Percentiles rank a stretch among this genome's conserved stretches.
These are phyloP conservation scores for Vireo altiloquus DNA, from an alignment of 2,113 vertebrate genomes.

Conservation along the genomic window DNA sequence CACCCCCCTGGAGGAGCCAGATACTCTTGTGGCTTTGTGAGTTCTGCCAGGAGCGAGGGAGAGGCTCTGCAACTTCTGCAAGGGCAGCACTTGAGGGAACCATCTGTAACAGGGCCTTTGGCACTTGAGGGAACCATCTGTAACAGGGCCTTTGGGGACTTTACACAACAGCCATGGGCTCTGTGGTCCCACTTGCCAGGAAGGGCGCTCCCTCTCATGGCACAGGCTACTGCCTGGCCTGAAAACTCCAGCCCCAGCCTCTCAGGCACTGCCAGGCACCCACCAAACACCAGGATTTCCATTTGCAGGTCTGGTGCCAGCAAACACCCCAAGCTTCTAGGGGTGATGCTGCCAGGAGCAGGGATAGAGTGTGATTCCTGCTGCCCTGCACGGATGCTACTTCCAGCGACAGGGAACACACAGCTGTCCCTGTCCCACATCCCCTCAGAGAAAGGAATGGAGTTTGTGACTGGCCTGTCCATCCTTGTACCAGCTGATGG, in stretches of 20 bases:
- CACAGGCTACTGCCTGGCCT: background rate
- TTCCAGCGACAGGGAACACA: accelerated
- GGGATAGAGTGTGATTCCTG: background rate
- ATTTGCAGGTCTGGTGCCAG: background rate
- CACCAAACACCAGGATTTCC: background rate
- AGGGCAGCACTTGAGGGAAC: background rate
- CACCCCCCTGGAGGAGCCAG: background rate
- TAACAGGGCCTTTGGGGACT: background rate
- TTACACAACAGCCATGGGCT: background rate
- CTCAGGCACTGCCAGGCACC: background rate
- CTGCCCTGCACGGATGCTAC: accelerated
- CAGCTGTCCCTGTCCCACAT: background rate
- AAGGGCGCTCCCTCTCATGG: background rate
- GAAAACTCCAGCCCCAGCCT: background rate
- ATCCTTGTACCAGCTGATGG: constrained; percentile 93
- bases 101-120: background rate
- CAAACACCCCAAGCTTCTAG: background rate
- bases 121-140: background rate
- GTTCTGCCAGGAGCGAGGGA: background rate
- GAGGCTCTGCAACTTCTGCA: background rate
- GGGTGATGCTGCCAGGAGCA: background rate
- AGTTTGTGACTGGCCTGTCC: constrained; percentile 83
- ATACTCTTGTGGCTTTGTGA: background rate
- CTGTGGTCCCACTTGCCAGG: background rate
- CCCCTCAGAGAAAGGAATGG: background rate